A percentile compares a stretch with the other conserved stretches of the same genome.
Conservation (phyloP, 2,888 invertebrate genomes). For the Steinernema scapterisci region DNA sequence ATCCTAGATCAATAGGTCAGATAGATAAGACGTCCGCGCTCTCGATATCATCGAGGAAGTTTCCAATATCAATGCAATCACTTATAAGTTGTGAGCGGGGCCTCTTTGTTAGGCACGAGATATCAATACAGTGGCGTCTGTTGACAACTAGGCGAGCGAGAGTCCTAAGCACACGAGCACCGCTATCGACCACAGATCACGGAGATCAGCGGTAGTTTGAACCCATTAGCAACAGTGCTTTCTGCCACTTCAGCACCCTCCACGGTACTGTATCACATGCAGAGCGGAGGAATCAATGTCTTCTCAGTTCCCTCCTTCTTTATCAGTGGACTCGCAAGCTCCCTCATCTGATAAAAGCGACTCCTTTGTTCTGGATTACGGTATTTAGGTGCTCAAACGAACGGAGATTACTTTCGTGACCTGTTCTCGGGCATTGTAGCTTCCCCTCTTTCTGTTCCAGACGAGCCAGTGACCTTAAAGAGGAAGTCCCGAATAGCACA, state of each 20-base stretch:
- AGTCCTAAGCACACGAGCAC: background rate
- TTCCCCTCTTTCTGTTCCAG: no score
- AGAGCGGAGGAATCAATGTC: background rate
- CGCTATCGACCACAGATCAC: constrained; percentile 9
- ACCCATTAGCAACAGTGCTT: constrained; percentile 11
- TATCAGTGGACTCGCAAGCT: no score
- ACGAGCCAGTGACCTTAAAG: no score
- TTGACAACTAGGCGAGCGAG: constrained; percentile 13
- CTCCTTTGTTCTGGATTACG: background rate
- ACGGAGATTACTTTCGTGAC: no score
- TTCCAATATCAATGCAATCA: background rate
- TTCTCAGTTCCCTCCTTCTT: background rate
- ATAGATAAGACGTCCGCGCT: background rate
- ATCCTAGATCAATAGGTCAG: constrained; percentile 23
- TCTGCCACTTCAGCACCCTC: background rate
- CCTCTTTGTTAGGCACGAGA: background rate
- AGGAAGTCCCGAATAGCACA: no score
- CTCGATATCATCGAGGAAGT: constrained; percentile 9
- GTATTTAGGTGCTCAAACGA: background rate
- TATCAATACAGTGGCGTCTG: background rate
- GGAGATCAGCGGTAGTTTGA: constrained; percentile 4
- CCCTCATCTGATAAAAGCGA: no score
- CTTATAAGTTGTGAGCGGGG: background rate
- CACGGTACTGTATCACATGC: constrained; percentile 14
- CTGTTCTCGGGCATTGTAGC: no score